Conservation (phyloP, 2,113 vertebrate species). For the Rhodinocichla rosea region DNA sequence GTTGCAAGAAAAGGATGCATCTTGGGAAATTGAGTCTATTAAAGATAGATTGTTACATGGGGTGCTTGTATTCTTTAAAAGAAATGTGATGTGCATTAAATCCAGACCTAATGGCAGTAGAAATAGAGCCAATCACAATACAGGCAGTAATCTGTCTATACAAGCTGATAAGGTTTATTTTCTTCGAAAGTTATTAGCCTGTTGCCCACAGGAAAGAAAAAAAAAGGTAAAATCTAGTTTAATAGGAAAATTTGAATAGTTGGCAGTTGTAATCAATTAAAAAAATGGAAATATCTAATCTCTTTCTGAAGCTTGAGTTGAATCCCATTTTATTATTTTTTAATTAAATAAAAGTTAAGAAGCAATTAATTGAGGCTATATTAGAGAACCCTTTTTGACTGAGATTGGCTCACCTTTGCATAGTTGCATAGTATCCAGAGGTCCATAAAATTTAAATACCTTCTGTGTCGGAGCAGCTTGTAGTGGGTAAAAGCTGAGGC, state of each 20-base stretch:
- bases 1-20: background rate
- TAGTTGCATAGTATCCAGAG: background rate
- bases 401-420: background rate
- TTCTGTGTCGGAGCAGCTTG: background rate
- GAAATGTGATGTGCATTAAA: background rate
- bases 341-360: background rate
- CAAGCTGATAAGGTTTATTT: background rate
- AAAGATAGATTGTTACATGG: background rate
- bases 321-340: background rate
- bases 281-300: background rate
- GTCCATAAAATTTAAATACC: slow-evolving; percentile 35
- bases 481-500: background rate
- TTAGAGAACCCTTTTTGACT: background rate
- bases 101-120: background rate
- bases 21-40: background rate
- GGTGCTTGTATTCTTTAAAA: background rate
- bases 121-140: background rate
- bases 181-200: background rate
- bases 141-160: background rate
- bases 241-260: background rate
- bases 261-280: background rate
- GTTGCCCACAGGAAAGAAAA: background rate
- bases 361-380: background rate
- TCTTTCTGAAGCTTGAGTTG: background rate
- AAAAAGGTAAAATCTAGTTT: background rate